Conservation (phyloP, 2,113 vertebrate species). For the Hyperoodon ampullatus region DNA sequence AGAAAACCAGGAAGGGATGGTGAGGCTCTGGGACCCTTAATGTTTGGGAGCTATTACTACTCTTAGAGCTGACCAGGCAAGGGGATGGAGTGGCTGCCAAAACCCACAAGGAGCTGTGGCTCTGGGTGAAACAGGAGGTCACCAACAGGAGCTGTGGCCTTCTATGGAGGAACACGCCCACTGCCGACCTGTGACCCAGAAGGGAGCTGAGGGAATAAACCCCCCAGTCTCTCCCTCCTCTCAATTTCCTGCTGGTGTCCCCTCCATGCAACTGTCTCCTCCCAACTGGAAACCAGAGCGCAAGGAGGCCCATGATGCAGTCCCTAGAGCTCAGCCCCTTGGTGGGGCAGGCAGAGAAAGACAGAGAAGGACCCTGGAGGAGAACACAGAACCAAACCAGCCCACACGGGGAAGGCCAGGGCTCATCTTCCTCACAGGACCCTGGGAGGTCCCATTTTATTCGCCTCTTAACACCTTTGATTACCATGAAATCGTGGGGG, state of each 20-base stretch:
- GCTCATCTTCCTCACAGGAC: background rate
- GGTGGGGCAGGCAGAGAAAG: background rate
- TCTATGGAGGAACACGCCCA: accelerated
- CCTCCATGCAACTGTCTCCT: background rate
- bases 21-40: background rate
- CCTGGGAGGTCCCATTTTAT: background rate
- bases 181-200: background rate
- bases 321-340: background rate
- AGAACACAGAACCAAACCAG: background rate
- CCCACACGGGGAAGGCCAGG: background rate
- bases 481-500: background rate
- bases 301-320: accelerated
- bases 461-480: background rate
- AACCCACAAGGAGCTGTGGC: background rate
- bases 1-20: background rate
- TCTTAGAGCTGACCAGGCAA: background rate
- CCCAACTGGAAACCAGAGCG: background rate
- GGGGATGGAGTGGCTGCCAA: background rate
- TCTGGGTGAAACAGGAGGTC: background rate
- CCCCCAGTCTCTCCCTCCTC: accelerated
- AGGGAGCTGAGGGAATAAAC: background rate
- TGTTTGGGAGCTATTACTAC: background rate
- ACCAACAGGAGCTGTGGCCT: background rate
- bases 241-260: background rate
- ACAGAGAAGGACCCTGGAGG: background rate